Conservation (phyloP, 2,113 vertebrate genomes). For the Psittacara wagleri region DNA sequence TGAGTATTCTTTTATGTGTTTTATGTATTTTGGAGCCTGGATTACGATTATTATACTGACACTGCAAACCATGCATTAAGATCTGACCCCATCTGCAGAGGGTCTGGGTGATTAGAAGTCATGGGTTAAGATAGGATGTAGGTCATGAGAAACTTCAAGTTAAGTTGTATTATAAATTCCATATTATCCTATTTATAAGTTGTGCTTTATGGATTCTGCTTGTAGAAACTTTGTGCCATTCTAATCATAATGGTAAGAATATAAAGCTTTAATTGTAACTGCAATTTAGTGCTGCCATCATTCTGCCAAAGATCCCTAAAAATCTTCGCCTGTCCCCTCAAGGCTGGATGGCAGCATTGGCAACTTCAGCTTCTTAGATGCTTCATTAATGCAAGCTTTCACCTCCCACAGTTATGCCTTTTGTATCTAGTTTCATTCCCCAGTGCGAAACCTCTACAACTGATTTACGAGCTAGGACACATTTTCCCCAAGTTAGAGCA, state of each 20-base stretch:
- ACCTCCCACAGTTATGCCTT: not conserved
- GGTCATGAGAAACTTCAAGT: not conserved
- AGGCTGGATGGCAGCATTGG: not conserved
- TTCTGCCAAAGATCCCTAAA: not conserved
- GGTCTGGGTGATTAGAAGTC: not conserved
- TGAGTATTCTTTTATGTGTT: not conserved
- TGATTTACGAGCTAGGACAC: not conserved
- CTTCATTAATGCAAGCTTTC: not conserved
- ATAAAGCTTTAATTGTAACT: not conserved
- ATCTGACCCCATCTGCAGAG: not conserved
- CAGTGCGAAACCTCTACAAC: not conserved
- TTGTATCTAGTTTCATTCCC: not conserved
- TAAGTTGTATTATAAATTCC: not conserved
- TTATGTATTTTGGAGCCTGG: not conserved
- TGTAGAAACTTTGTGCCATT: not conserved
- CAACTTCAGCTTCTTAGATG: not conserved
- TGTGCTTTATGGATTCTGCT: not conserved
- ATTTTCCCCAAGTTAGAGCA: not conserved
- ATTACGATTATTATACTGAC: not conserved
- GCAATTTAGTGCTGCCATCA: not conserved
- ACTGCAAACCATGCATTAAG: not conserved
- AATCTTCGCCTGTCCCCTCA: too few species aligned
- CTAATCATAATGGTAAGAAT: not conserved
- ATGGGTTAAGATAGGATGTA: not conserved
- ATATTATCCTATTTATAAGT: accelerated